Evolutionary conservation across 2,797 vertebrate species (phyloP).

Genomic region (Hydrolagus colliei): DNA sequence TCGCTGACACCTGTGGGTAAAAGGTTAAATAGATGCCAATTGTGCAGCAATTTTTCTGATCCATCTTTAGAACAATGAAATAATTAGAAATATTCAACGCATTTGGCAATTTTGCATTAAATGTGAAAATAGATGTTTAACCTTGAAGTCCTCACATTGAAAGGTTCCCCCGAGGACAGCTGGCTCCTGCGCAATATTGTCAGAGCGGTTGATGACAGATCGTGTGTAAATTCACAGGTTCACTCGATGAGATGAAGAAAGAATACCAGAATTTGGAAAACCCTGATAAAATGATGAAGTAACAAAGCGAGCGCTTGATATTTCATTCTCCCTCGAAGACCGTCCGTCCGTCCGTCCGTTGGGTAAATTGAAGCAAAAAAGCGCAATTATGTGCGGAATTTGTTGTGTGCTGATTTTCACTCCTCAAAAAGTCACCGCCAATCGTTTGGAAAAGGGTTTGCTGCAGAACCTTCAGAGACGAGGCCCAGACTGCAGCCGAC

Average conservation of each 20-base stretch:
- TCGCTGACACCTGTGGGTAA: background rate
- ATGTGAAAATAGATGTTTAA: background rate
- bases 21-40: background rate
- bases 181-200: background rate
- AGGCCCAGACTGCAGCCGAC: slow-evolving; percentile 65
- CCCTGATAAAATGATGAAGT: slow-evolving; percentile 50
- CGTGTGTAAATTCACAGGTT: slow-evolving; percentile 51
- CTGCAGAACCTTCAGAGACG: slow-evolving; percentile 58
- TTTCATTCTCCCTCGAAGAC: background rate
- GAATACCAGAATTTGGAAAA: slow-evolving; percentile 73
- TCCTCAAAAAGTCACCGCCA: slow-evolving; percentile 13
- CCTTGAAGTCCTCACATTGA: no score
- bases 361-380: slow-evolving; percentile 15
- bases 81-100: background rate
- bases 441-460: slow-evolving; percentile 44
- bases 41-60: background rate
- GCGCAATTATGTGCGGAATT: slow-evolving; percentile 79
- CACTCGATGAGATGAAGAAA: slow-evolving; percentile 74
- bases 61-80: background rate
- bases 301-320: background rate
- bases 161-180: background rate
- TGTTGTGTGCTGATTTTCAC: slow-evolving; percentile 67
- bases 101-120: background rate
- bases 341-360: background rate
- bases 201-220: no score